These are phyloP conservation scores for Nematostella vectensis DNA, from an alignment of 92 coral and sea anemone species.

Conservation along the genomic window DNA sequence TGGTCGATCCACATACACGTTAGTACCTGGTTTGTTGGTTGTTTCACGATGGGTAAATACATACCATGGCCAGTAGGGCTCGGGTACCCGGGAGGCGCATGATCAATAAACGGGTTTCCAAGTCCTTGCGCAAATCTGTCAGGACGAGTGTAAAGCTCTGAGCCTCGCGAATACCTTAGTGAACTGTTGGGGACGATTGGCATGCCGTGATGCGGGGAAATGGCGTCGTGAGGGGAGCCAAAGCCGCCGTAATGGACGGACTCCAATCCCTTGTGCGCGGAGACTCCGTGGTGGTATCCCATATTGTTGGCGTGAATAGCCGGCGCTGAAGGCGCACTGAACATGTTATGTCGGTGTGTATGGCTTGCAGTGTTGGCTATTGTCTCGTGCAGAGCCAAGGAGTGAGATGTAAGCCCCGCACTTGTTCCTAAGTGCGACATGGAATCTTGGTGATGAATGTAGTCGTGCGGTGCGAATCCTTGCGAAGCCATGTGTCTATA, in stretches of 20 bases:
- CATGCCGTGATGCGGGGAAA: slow-evolving; percentile 84
- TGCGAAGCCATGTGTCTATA: slow-evolving; percentile 79
- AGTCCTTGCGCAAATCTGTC: slow-evolving; percentile 79
- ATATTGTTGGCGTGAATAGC: slow-evolving; percentile 78
- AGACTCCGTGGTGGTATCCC: slow-evolving; percentile 74
- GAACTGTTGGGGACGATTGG: slow-evolving; percentile 58
- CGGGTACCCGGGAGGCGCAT: slow-evolving; percentile 67
- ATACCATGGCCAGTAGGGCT: slow-evolving; percentile 68
- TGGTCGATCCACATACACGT: slow-evolving; percentile 99
- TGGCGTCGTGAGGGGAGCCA: slow-evolving; percentile 62
- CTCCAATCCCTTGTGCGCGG: slow-evolving; percentile 72
- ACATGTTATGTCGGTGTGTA: slow-evolving; percentile 80
- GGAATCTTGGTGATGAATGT: slow-evolving; percentile 73
- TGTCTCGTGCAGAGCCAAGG: slow-evolving; percentile 77
- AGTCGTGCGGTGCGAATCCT: slow-evolving; percentile 76
- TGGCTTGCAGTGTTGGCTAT: slow-evolving; percentile 73
- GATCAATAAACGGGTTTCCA: slow-evolving; percentile 73
- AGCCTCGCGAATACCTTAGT: slow-evolving; percentile 59
- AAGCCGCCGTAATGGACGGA: slow-evolving; percentile 74
- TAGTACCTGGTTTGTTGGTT: slow-evolving; percentile 87
- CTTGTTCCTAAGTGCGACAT: slow-evolving; percentile 68
- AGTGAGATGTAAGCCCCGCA: slow-evolving; percentile 65
- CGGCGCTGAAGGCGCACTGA: slow-evolving; percentile 61
- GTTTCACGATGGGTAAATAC: slow-evolving; percentile 82
- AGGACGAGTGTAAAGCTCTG: slow-evolving; percentile 56